These are phyloP conservation scores for Falco novaeseelandiae DNA, from an alignment of 2,797 vertebrate genomes.

Conservation along the genomic window DNA sequence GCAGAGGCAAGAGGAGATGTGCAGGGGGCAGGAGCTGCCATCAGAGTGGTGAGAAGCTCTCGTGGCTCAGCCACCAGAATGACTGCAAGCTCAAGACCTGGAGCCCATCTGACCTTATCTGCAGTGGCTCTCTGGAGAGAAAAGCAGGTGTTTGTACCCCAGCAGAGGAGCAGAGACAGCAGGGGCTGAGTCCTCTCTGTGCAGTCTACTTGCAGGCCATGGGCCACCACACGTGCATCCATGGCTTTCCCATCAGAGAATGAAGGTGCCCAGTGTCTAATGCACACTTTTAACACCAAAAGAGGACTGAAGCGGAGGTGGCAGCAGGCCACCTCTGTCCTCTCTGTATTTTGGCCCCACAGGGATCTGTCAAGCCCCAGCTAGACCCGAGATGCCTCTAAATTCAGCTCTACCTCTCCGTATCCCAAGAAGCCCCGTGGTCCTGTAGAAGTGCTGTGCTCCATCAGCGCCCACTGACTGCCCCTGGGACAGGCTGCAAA, in stretches of 20 bases:
- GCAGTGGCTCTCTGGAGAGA: not conserved
- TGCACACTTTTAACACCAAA: not conserved
- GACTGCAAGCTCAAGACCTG: not conserved
- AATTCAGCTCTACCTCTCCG: not conserved
- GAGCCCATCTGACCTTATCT: not conserved
- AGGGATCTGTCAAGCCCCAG: not conserved
- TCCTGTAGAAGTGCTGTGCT: not conserved
- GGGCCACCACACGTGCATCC: not conserved
- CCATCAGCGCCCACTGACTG: fast-evolving
- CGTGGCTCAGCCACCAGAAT: not conserved
- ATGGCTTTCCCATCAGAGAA: not conserved
- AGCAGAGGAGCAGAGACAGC: not conserved
- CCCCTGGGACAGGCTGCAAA: not conserved
- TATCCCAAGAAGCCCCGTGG: not conserved
- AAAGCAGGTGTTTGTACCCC: not conserved
- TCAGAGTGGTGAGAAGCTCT: not conserved
- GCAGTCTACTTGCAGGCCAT: not conserved
- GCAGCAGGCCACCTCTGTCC: not conserved
- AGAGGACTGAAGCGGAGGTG: not conserved
- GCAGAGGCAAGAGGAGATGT: not conserved
- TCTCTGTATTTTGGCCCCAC: not conserved
- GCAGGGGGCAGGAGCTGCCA: not conserved
- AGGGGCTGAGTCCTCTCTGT: not conserved
- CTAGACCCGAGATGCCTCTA: not conserved
- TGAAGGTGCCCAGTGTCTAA: not conserved